Base-by-base conservation (phyloP, 2,797 vertebrate species). In the Serranus cabrilla region DNA sequence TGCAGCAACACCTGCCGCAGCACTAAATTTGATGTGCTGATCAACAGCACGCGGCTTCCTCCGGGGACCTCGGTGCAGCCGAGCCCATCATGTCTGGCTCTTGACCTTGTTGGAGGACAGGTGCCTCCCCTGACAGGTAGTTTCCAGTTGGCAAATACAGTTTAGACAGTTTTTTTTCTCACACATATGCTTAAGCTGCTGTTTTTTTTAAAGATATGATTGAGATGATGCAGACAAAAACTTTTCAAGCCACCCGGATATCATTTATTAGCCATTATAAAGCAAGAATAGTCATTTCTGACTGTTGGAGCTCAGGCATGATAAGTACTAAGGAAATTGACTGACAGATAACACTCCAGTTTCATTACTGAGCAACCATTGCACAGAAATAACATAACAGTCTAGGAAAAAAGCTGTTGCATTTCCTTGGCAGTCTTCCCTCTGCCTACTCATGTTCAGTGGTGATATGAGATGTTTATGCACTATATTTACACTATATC, bases 1-100 rank as follows among this genome's bases (percentile, higher is more conserved):
- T 98, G 97, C 91, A 97, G 97, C 92, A 98, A 98, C 94, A 98
- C 97, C 66, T 98, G 97, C 87, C 95, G 97, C 87, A 98, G 97
- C 93, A 97, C 97, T 80, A 99, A 98, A 86, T 98, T 97, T 42
- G 97, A 98, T 81, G 95, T 97, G 84, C 94, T 97, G 84, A 97
- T 97, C 91, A 97, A 95, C 95, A 97, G 94, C 3, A 93, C 96
- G 11, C 93, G 96, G 74, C 92, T 96, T 80, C 96, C 97, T 0
- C 94, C 95, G 42, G 95, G 96, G 89, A 95, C 95, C 83, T 85
- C 88, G 7, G 75, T 95, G 89, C 96, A 96, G 84, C 94, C 94
- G 65, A 95, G 94, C 60, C 93, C 94, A 13, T 93, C 95, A 2
- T 93, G 95, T 58, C 93, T 95, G 34, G 95, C 96, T 72, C 95